phyloP scores from a whole-genome alignment of 2,888 invertebrate genomes.

The Allygus modestus region DNA sequence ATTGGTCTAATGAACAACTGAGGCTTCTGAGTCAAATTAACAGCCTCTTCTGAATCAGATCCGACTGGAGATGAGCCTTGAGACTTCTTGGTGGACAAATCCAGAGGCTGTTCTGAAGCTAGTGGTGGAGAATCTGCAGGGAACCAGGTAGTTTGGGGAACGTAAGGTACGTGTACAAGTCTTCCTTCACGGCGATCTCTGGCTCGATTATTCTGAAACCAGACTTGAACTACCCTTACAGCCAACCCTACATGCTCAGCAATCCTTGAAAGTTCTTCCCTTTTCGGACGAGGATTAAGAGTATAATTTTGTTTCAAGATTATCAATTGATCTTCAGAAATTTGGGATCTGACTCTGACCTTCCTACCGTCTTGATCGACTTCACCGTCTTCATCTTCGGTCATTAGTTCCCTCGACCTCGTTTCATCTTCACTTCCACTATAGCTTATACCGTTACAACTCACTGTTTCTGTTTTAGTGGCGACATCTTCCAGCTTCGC shows the following conservation, averaged over 20 bases:
- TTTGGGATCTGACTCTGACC: constrained; percentile 94
- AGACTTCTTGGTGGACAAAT: constrained; percentile 91
- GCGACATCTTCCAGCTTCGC: constrained; percentile 86
- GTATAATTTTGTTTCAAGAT: constrained; percentile 94
- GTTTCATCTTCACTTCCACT: constrained; percentile 70
- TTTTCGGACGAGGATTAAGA: constrained; percentile 94
- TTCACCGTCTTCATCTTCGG: constrained; percentile 72
- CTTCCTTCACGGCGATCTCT: constrained; percentile 87
- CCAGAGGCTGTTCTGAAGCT: constrained; percentile 88
- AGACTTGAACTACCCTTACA: constrained; percentile 91
- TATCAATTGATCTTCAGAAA: constrained; percentile 95
- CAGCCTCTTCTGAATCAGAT: constrained; percentile 82
- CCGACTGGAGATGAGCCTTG: constrained; percentile 80
- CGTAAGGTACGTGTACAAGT: constrained; percentile 75
- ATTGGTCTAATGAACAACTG: constrained; percentile 77
- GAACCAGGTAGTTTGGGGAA: constrained; percentile 70
- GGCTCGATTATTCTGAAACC: constrained; percentile 98
- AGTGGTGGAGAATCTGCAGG: constrained; percentile 63
- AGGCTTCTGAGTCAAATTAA: constrained; percentile 86
- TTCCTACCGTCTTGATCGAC: constrained; percentile 74
- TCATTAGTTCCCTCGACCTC: constrained; percentile 68
- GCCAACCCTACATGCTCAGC: constrained; percentile 84
- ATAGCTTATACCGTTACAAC: constrained; percentile 73
- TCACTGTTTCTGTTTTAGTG: constrained; percentile 77
- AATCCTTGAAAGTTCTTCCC: constrained; percentile 94